These are phyloP conservation scores for Spodoptera littoralis DNA, from an alignment of 2,888 invertebrate species.

Conservation along the genomic window DNA sequence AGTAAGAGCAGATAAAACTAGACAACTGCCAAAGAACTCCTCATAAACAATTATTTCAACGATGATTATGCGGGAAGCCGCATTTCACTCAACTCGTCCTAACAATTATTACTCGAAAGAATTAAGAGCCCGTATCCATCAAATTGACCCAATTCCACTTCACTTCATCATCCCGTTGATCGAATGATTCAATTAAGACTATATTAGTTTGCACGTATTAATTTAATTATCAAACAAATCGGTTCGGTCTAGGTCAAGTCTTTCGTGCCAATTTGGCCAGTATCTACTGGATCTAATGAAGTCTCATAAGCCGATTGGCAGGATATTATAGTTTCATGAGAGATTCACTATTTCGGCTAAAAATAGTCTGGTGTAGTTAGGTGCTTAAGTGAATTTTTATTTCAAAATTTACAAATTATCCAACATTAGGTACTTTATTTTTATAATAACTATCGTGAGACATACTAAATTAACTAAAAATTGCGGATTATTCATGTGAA, in stretches of 20 bases:
- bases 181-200: conserved; percentile 28
- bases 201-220: conserved; percentile 31
- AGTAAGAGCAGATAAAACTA: no score
- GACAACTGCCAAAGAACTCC: no score
- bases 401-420: no score
- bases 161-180: conserved; percentile 20
- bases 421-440: no score
- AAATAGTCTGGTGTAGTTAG: no score
- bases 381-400: no score
- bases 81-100: conserved; percentile 5
- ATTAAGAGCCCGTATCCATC: conserved; percentile 31
- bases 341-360: background rate
- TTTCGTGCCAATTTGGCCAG: conserved; percentile 42
- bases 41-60: no score
- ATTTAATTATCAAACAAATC: conserved; percentile 37
- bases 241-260: conserved; percentile 41
- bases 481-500: no score
- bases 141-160: conserved; percentile 9
- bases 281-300: conserved; percentile 42
- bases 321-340: conserved; percentile 18
- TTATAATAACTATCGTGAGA: no score
- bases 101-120: conserved; percentile 16
- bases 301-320: conserved; percentile 32
- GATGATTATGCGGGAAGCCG: conserved; percentile 4
- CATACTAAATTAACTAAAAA: no score